A percentile compares a stretch with the other conserved stretches of the same genome.
phyloP scores from a whole-genome alignment of 2,797 vertebrate species.

The Xerus rutilus region DNA sequence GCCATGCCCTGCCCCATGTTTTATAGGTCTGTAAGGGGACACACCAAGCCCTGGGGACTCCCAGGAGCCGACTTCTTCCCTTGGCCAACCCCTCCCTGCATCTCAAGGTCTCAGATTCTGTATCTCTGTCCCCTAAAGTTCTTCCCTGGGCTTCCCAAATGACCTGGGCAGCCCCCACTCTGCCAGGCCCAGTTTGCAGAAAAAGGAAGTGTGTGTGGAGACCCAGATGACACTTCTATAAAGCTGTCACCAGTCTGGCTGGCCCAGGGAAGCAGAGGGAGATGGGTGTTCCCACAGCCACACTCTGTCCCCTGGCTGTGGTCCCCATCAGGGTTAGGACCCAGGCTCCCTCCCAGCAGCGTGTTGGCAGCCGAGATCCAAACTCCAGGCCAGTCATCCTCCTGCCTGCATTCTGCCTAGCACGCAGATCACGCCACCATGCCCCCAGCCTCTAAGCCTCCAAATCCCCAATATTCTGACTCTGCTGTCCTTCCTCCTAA shows the following conservation, averaged over 20 bases:
- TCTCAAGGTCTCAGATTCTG: not conserved
- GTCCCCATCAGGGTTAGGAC: conserved; percentile 58
- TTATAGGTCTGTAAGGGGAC: not conserved
- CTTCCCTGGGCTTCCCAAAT: not conserved
- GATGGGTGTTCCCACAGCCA: not conserved
- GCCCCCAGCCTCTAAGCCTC: not conserved
- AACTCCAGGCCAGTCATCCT: not conserved
- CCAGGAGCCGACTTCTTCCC: not conserved
- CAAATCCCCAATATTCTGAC: accelerated
- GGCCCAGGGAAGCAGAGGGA: not conserved
- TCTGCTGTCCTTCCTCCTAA: not conserved
- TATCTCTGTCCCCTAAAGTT: not conserved
- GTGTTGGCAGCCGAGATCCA: not conserved
- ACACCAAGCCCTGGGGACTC: not conserved
- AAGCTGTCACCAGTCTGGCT: conserved; percentile 33
- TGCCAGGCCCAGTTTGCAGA: not conserved
- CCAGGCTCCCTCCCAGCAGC: not conserved
- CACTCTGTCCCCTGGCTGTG: not conserved
- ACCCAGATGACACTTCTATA: conserved; percentile 22
- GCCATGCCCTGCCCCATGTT: not conserved
- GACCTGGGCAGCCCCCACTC: not conserved
- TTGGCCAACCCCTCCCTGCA: not conserved
- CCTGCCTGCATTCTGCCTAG: not conserved
- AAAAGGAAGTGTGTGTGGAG: conserved; percentile 56
- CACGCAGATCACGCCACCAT: not conserved